A percentile compares a stretch with the other conserved stretches of the same genome.
These are phyloP conservation scores for Laticauda laticaudata DNA, from an alignment of 2,113 vertebrate genomes.

Conservation along the genomic window DNA sequence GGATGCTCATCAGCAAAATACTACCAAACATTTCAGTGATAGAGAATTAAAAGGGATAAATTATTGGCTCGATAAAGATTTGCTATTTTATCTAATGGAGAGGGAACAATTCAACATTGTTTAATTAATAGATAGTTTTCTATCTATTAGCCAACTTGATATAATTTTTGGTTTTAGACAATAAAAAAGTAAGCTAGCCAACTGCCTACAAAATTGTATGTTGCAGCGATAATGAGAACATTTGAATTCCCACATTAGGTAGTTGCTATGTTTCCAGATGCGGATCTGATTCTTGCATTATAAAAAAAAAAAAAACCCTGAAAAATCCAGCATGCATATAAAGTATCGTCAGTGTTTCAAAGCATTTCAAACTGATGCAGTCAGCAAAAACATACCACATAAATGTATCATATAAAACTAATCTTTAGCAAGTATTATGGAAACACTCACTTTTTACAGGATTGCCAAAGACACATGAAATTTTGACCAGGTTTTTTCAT, in stretches of 20 bases:
- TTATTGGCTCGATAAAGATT: not conserved
- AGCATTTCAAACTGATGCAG: not conserved
- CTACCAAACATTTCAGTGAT: not conserved
- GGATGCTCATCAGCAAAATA: not conserved
- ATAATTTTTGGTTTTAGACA: not conserved
- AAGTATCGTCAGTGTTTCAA: not conserved
- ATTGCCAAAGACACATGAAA: conserved; percentile 98
- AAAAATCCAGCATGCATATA: not conserved
- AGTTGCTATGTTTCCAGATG: not conserved
- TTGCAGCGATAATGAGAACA: not conserved
- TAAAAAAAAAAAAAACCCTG: not conserved
- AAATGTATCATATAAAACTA: not conserved
- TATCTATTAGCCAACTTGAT: not conserved
- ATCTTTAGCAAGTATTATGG: conserved; percentile 9
- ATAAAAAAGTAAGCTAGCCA: not conserved
- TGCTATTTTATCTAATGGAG: not conserved
- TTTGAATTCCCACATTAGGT: not conserved
- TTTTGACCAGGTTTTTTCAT: conserved; percentile 93
- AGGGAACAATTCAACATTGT: not conserved
- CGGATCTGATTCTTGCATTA: not conserved
- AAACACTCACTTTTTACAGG: conserved; percentile 90
- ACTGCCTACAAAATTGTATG: not conserved
- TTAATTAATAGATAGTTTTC: not conserved
- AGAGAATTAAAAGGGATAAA: not conserved
- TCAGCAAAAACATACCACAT: not conserved